Evolutionary conservation across 2,797 vertebrate genomes (phyloP).

Genomic region (Dromococcyx pavoninus): DNA sequence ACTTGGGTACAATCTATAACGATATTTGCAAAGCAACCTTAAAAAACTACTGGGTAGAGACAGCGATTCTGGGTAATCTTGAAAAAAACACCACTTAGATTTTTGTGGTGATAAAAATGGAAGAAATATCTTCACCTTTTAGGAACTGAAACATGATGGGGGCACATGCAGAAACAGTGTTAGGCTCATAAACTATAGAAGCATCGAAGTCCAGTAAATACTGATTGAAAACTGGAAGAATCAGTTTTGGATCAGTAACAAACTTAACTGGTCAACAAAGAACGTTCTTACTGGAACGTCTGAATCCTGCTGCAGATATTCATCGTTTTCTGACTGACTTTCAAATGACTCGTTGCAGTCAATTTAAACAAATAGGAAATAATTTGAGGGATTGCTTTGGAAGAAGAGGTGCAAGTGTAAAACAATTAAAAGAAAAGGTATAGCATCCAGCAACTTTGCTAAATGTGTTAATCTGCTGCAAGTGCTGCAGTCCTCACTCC

Average conservation of each 20-base stretch:
- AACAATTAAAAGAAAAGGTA: background rate
- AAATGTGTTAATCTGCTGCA: constrained; percentile 53
- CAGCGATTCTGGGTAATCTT: background rate
- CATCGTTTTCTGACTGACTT: background rate
- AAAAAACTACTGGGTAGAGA: background rate
- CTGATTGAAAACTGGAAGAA: background rate
- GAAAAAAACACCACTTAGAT: background rate
- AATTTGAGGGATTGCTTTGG: constrained; percentile 35
- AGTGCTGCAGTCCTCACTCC: constrained; percentile 50
- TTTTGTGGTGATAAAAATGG: background rate
- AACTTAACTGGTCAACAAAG: background rate
- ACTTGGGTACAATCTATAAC: background rate
- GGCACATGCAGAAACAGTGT: background rate
- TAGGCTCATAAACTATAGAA: background rate
- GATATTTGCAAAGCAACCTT: background rate
- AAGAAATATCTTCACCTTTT: background rate
- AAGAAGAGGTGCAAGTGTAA: constrained; percentile 18
- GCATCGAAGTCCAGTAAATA: background rate
- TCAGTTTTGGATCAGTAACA: background rate
- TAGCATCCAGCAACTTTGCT: background rate
- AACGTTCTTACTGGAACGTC: background rate
- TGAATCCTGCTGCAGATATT: background rate
- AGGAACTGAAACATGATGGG: background rate
- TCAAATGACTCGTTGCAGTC: constrained; percentile 1
- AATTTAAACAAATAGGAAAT: constrained; percentile 50